phyloP scores from a whole-genome alignment of 2,888 invertebrate genomes.

The Caenorhabditis doughertyi region DNA sequence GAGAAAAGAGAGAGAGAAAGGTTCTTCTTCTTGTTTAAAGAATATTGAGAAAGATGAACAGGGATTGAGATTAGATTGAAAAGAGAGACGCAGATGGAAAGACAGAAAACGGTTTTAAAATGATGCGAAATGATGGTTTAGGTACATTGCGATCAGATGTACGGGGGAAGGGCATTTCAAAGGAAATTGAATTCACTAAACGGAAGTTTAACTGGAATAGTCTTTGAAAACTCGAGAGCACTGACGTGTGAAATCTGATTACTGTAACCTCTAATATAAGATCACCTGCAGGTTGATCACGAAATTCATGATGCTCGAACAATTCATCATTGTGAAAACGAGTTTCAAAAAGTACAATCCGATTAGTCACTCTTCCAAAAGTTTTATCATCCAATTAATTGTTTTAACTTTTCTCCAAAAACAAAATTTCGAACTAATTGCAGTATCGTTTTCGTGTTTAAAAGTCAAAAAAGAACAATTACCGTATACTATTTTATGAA shows the following conservation, averaged over 20 bases:
- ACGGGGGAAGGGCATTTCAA: not conserved
- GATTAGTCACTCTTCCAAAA: too few relatives aligned
- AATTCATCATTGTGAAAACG: too few relatives aligned
- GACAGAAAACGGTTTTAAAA: conserved; percentile 15
- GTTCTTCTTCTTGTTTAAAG: conserved; percentile 6
- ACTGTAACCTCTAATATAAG: too few relatives aligned
- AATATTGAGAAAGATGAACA: conserved; percentile 6
- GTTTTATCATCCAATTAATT: too few relatives aligned
- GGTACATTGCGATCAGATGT: conserved; percentile 39
- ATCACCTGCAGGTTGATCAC: too few relatives aligned
- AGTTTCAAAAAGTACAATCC: too few relatives aligned
- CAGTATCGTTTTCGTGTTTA: not conserved
- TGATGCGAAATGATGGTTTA: not conserved
- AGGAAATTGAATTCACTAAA: not conserved
- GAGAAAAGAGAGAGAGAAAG: conserved; percentile 2
- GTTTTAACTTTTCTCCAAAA: too few relatives aligned
- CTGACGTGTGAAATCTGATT: too few relatives aligned
- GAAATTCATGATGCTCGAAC: too few relatives aligned
- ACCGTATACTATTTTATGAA: not conserved
- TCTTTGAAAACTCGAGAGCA: too few relatives aligned
- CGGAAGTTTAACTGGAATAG: too few relatives aligned
- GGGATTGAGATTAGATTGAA: not conserved
- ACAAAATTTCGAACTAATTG: too few relatives aligned
- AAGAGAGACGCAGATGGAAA: conserved; percentile 26
- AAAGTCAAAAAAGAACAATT: conserved; percentile 1